Conservation (phyloP, 2,888 invertebrate genomes). For the Calameuta filiformis region DNA sequence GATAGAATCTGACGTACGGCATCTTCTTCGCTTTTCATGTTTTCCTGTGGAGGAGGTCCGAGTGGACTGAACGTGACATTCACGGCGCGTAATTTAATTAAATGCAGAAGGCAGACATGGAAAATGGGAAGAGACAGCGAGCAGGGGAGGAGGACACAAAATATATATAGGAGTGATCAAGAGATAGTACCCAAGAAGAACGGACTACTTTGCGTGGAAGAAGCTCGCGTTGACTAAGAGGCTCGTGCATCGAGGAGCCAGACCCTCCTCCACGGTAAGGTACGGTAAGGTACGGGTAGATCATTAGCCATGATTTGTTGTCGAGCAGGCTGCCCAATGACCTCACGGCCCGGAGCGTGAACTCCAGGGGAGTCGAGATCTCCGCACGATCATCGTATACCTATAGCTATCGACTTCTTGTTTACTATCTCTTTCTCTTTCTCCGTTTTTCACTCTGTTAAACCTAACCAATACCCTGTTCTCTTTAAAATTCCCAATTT, state of each 20-base stretch:
- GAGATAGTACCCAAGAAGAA: neutral
- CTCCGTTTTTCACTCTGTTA: conserved; percentile 19
- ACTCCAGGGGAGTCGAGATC: conserved; percentile 52
- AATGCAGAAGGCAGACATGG: conserved; percentile 21
- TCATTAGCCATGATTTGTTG: conserved; percentile 67
- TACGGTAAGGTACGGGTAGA: conserved; percentile 60
- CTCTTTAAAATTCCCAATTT: neutral
- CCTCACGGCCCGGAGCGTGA: conserved; percentile 56
- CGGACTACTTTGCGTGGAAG: neutral
- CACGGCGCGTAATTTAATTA: neutral
- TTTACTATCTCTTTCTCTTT: conserved; percentile 18
- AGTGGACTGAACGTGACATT: neutral
- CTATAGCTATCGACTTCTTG: conserved; percentile 33
- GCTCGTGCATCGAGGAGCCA: conserved; percentile 6
- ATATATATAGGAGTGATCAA: neutral
- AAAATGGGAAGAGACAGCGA: conserved; percentile 11
- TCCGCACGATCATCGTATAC: conserved; percentile 40
- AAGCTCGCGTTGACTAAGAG: conserved; percentile 2
- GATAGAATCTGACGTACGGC: neutral
- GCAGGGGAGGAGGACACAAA: neutral
- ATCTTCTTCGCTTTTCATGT: neutral
- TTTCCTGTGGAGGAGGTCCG: neutral
- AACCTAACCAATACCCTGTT: neutral
- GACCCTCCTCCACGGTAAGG: conserved; percentile 38
- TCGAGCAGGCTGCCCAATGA: conserved; percentile 65